Percentiles rank a stretch among this genome's conserved stretches.
These are phyloP conservation scores for Nyctalus aviator DNA, from an alignment of 2,797 vertebrate genomes.

Conservation along the genomic window DNA sequence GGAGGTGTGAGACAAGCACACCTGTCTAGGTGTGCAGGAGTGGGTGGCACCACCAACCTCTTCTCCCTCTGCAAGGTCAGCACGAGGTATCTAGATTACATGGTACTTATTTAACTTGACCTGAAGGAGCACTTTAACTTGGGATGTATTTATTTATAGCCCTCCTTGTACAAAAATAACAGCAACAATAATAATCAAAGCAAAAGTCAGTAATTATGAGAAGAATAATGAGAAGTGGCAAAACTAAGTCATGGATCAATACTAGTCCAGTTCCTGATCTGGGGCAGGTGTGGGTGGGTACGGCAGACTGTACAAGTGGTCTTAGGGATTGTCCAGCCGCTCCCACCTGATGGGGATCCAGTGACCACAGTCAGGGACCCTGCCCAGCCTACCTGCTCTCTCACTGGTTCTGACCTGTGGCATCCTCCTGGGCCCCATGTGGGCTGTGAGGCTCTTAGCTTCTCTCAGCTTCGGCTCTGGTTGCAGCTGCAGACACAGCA, in stretches of 20 bases:
- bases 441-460: background rate
- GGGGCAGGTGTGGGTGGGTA: background rate
- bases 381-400: background rate
- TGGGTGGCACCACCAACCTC: background rate
- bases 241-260: background rate
- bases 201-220: background rate
- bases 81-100: background rate
- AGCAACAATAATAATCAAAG: background rate
- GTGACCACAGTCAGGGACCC: background rate
- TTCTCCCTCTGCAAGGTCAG: background rate
- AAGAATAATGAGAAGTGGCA: background rate
- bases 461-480: background rate
- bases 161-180: background rate
- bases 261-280: no score
- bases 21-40: background rate
- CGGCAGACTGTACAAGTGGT: fast-evolving
- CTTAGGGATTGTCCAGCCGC: background rate
- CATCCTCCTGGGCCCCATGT: background rate
- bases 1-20: background rate
- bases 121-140: background rate
- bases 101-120: background rate
- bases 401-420: no score
- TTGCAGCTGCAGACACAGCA: background rate
- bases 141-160: background rate
- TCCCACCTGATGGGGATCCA: background rate